Evolutionary conservation across 2,113 vertebrate genomes (phyloP).

Genomic region (Nibea albiflora): DNA sequence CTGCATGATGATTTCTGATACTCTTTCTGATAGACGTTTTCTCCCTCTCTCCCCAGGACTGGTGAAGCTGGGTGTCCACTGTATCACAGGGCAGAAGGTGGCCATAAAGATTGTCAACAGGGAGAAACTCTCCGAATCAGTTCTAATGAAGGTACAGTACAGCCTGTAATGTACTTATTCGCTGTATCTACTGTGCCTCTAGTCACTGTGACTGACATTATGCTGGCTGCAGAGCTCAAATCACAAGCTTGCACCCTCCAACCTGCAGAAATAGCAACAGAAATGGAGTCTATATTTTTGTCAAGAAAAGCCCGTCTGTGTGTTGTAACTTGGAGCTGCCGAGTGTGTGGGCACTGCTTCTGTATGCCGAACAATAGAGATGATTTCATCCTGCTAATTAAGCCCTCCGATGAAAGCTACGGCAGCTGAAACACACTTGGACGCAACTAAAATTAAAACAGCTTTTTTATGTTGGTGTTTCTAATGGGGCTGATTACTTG

Average conservation of each 20-base stretch:
- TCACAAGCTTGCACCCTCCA: not conserved
- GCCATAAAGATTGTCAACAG: constrained; percentile 99
- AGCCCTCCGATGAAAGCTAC: constrained; percentile 47
- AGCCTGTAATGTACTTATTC: not conserved
- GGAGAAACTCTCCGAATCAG: constrained; percentile 97
- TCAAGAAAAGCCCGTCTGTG: constrained; percentile 51
- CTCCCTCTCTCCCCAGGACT: constrained; percentile 82
- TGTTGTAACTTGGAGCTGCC: constrained; percentile 48
- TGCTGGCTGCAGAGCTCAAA: not conserved
- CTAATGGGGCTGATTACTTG: constrained; percentile 13
- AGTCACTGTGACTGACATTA: not conserved
- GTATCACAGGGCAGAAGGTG: constrained; percentile 96
- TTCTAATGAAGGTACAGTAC: constrained; percentile 87
- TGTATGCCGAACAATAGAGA: constrained; percentile 55
- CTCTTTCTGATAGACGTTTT: constrained; percentile 20
- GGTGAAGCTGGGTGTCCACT: constrained; percentile 94
- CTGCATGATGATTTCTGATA: constrained; percentile 53
- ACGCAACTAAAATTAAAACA: constrained; percentile 8
- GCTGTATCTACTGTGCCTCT: not conserved
- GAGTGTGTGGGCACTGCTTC: constrained; percentile 68
- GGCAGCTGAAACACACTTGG: constrained; percentile 36
- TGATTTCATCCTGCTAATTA: constrained; percentile 66
- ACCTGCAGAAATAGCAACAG: constrained; percentile 40
- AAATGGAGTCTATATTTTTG: constrained; percentile 48
- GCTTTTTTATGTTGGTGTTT: not conserved